Evolutionary conservation across 2,888 invertebrate genomes (phyloP).

Genomic region (Ecliptopera silaceata): DNA sequence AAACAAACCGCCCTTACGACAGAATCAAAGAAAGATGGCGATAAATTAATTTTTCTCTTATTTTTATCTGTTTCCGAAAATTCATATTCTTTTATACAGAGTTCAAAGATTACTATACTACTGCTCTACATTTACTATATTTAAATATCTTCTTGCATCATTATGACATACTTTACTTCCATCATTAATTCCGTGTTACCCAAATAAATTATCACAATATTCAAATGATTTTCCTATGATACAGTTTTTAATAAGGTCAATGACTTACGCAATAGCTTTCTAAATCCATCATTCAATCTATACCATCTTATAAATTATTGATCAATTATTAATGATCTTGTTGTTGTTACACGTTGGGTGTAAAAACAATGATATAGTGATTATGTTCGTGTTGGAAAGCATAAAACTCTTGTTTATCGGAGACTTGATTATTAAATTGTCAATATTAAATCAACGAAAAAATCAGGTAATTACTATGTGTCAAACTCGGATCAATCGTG

Average conservation of each 20-base stretch:
- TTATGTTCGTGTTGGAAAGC: not conserved
- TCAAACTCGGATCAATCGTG: too few species aligned
- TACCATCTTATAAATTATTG: conserved; percentile 34
- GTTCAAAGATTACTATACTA: too few species aligned
- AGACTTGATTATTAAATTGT: too few species aligned
- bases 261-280: conserved; percentile 23
- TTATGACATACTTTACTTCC: not conserved
- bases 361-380: not conserved
- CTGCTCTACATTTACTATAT: too few species aligned
- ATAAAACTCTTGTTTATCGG: not conserved
- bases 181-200: not conserved
- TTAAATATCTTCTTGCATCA: not conserved
- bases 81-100: too few species aligned
- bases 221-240: conserved; percentile 17
- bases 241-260: conserved; percentile 15
- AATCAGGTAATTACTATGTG: too few species aligned
- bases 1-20: too few species aligned
- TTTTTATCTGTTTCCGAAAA: too few species aligned
- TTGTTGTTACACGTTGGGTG: not conserved
- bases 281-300: conserved; percentile 20
- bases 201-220: conserved; percentile 3
- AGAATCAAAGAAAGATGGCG: too few species aligned
- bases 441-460: too few species aligned
- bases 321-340: conserved; percentile 7
- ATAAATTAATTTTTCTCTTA: too few species aligned